These are phyloP conservation scores for Megalurothrips usitatus DNA, from an alignment of 2,888 invertebrate species.

Conservation along the genomic window DNA sequence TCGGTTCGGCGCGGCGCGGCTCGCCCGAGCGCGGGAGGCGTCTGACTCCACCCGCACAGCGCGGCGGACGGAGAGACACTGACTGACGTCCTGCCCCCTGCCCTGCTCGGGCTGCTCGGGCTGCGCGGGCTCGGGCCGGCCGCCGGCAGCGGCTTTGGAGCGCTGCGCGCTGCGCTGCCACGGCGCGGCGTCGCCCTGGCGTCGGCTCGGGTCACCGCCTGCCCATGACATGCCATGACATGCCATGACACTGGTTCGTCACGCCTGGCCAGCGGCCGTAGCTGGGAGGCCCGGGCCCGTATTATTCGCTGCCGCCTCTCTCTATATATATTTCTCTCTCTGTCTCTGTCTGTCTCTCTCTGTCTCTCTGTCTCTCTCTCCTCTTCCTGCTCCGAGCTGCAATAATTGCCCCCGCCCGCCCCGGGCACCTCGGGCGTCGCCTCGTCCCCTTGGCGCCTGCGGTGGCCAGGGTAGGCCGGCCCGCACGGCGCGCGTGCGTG, in stretches of 20 bases:
- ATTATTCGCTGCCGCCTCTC: background rate
- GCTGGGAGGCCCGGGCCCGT: background rate
- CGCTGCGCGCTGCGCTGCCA: background rate
- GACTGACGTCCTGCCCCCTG: background rate
- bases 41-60: background rate
- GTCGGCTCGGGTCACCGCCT: background rate
- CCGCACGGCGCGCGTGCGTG: no score
- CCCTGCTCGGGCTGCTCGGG: background rate
- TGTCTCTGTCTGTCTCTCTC: no score
- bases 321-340: no score
- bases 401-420: no score
- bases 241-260: background rate
- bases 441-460: no score
- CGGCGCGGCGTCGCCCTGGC: background rate
- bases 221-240: background rate
- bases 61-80: slow-evolving; percentile 1
- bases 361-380: no score
- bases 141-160: background rate
- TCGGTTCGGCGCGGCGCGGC: background rate
- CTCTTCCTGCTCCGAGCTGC: no score
- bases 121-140: background rate
- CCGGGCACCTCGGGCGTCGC: no score
- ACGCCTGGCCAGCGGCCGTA: background rate
- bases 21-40: background rate
- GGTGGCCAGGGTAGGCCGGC: no score